phyloP scores from a whole-genome alignment of 2,797 vertebrate genomes.

The Merluccius polli region DNA sequence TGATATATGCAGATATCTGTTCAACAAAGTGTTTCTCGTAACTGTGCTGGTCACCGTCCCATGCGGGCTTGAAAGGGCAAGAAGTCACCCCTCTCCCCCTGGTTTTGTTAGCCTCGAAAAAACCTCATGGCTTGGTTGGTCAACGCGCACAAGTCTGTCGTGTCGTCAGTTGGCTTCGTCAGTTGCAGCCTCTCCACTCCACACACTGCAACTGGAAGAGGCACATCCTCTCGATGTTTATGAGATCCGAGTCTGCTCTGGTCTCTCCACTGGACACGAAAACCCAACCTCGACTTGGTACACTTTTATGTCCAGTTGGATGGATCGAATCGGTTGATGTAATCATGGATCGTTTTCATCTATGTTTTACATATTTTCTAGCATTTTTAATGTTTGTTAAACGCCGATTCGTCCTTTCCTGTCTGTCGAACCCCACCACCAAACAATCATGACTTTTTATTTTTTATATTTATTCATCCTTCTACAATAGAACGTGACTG shows the following conservation, averaged over 20 bases:
- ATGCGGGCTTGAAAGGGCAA: constrained; percentile 98
- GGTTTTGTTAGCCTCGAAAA: background rate
- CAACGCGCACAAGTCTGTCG: background rate
- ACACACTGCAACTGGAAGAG: background rate
- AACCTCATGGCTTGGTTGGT: background rate
- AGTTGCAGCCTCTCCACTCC: background rate
- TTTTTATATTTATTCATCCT: constrained; percentile 1
- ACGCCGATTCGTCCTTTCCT: background rate
- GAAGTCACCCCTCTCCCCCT: constrained; percentile 71
- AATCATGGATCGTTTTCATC: background rate
- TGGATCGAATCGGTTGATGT: background rate
- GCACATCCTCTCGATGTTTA: background rate
- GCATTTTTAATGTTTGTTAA: background rate
- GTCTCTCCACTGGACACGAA: background rate
- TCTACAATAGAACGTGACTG: background rate
- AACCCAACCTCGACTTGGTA: background rate
- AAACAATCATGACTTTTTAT: background rate
- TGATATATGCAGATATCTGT: constrained; percentile 99
- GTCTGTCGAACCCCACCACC: background rate
- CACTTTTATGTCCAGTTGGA: background rate
- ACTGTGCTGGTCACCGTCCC: constrained; percentile 88
- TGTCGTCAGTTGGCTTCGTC: background rate
- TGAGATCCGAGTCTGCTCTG: background rate
- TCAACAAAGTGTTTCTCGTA: constrained; percentile 95
- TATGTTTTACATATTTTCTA: background rate